Conservation (phyloP, 2,888 invertebrate species). For the Harpalus rubripes region DNA sequence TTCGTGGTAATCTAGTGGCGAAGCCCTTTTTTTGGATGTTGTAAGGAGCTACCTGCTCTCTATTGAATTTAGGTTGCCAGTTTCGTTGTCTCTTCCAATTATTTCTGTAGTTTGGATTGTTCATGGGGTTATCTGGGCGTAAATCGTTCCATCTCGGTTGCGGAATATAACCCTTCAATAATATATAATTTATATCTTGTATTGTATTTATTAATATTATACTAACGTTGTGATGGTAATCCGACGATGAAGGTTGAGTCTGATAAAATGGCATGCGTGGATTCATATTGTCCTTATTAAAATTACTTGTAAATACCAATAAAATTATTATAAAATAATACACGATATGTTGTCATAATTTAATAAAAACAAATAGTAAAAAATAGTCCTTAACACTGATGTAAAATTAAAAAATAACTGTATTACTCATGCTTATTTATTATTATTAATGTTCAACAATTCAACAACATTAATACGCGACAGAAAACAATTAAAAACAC, state of each 20-base stretch:
- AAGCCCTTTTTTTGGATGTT: slow-evolving; percentile 36
- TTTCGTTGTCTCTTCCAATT: slow-evolving; percentile 59
- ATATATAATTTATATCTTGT: not conserved
- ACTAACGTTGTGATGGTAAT: slow-evolving; percentile 60
- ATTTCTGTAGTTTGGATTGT: slow-evolving; percentile 38
- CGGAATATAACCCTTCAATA: slow-evolving; percentile 50
- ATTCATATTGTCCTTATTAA: slow-evolving; percentile 27
- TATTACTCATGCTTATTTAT: not conserved
- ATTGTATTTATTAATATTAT: too few relatives aligned
- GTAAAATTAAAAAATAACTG: not conserved
- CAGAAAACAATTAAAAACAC: slow-evolving; percentile 22
- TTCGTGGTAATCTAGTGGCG: slow-evolving; percentile 43
- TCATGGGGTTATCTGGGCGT: slow-evolving; percentile 44
- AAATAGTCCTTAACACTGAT: not conserved
- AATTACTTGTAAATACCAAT: not conserved
- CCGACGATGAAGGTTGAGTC: slow-evolving; percentile 26
- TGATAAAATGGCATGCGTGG: slow-evolving; percentile 57
- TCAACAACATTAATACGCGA: slow-evolving; percentile 6
- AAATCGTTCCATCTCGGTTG: slow-evolving; percentile 47
- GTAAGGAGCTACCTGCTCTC: slow-evolving; percentile 55
- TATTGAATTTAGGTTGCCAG: slow-evolving; percentile 54
- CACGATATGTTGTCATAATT: not conserved
- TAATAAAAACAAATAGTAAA: not conserved
- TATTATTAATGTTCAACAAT: not conserved
- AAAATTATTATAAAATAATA: not conserved